Evolutionary conservation across 1,140 invertebrate genomes (phyloP).

Genomic region (Pogonomyrmex barbatus): DNA sequence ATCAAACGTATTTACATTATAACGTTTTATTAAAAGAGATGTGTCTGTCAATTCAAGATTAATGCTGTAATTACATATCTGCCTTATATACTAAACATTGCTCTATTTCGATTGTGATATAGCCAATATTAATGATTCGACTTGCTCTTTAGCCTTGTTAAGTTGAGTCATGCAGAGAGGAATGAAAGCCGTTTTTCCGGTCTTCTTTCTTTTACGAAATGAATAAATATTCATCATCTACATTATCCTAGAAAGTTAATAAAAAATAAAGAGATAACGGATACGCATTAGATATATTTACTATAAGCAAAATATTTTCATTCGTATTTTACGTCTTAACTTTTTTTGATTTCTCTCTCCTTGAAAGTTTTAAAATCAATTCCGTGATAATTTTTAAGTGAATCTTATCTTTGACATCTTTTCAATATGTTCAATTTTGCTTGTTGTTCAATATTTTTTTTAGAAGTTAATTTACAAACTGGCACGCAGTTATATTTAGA

Average conservation of each 20-base stretch:
- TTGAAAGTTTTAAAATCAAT: neutral
- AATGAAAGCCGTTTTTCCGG: slow-evolving; percentile 7
- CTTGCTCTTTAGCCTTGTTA: neutral
- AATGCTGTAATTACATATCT: neutral
- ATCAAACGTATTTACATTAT: neutral
- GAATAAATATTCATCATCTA: neutral
- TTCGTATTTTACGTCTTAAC: neutral
- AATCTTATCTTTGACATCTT: neutral
- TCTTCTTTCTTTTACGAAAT: slow-evolving; percentile 8
- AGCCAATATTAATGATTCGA: neutral
- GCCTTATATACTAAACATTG: neutral
- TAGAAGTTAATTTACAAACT: slow-evolving; percentile 14
- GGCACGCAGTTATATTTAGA: neutral
- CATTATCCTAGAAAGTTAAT: slow-evolving; percentile 3
- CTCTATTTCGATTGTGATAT: slow-evolving; percentile 7
- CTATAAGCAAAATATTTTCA: neutral
- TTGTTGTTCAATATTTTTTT: neutral
- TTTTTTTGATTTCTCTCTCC: neutral
- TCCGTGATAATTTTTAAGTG: neutral
- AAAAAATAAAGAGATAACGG: neutral
- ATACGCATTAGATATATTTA: neutral
- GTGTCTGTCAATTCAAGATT: slow-evolving; percentile 1
- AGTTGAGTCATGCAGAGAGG: neutral
- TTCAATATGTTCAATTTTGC: neutral
- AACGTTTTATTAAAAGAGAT: slow-evolving; percentile 10